Evolutionary conservation across 30 jellyfish, hydroid and myxozoan genomes (phyloP).

Genomic region (Clytia hemisphaerica): DNA sequence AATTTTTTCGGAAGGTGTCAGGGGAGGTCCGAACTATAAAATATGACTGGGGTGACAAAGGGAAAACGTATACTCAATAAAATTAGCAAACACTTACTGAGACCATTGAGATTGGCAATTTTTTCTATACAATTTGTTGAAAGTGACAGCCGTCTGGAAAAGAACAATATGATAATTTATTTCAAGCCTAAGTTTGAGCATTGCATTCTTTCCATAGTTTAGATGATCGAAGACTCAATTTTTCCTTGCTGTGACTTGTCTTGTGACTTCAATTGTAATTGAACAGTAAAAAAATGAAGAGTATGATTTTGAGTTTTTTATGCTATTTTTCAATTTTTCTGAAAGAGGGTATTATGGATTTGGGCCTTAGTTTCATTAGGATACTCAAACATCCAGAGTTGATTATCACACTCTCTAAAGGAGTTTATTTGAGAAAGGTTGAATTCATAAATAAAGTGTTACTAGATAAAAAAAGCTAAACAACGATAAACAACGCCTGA

Average conservation of each 20-base stretch:
- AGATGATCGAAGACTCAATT: too few species aligned
- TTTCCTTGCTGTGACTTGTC: too few species aligned
- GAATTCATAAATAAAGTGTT: neutral
- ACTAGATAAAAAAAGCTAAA: too few species aligned
- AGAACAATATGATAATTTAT: too few species aligned
- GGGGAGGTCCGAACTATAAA: neutral
- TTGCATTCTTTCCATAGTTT: too few species aligned
- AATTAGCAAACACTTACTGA: constrained; percentile 45
- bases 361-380: neutral
- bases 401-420: neutral
- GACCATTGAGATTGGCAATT: constrained; percentile 87
- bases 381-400: constrained; percentile 6
- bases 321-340: constrained; percentile 3
- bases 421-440: neutral
- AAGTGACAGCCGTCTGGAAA: constrained; percentile 64
- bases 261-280: too few species aligned
- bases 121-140: constrained; percentile 90
- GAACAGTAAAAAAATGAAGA: neutral
- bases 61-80: neutral
- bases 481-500: too few species aligned
- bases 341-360: neutral
- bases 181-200: too few species aligned
- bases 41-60: neutral
- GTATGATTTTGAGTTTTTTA: neutral
- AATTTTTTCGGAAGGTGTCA: too few species aligned